Conservation (phyloP, 2,113 vertebrate species). For the Crotalus horridus region DNA sequence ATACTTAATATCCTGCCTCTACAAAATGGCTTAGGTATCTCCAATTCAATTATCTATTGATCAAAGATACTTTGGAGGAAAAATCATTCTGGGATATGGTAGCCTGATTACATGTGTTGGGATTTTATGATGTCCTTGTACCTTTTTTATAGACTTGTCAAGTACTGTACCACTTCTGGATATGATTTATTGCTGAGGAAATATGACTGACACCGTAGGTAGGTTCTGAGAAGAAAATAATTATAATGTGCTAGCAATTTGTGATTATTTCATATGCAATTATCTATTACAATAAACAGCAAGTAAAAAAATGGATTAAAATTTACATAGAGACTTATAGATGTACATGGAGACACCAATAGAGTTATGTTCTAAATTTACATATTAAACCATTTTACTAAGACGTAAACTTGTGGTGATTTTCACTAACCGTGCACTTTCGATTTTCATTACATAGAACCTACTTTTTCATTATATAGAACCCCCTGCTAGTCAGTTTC, state of each 20-base stretch:
- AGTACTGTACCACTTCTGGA: neutral
- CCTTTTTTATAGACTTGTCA: neutral
- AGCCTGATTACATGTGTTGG: neutral
- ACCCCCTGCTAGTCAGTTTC: neutral
- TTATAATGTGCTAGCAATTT: neutral
- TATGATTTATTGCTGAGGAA: neutral
- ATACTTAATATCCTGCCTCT: neutral
- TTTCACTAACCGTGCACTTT: neutral
- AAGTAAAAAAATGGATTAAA: neutral
- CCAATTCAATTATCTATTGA: neutral
- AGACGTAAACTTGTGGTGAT: neutral
- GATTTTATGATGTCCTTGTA: neutral
- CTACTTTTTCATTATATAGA: neutral
- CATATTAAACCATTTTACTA: neutral
- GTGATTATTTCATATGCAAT: neutral
- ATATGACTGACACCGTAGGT: neutral
- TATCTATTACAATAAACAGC: neutral
- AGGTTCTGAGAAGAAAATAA: neutral
- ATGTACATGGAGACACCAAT: neutral
- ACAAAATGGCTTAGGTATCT: neutral
- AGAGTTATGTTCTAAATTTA: neutral
- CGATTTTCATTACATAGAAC: neutral
- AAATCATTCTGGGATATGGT: neutral
- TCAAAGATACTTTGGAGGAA: neutral
- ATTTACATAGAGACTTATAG: neutral